These are phyloP conservation scores for Tipula helvola DNA, from an alignment of 2,888 invertebrate species.

Conservation along the genomic window DNA sequence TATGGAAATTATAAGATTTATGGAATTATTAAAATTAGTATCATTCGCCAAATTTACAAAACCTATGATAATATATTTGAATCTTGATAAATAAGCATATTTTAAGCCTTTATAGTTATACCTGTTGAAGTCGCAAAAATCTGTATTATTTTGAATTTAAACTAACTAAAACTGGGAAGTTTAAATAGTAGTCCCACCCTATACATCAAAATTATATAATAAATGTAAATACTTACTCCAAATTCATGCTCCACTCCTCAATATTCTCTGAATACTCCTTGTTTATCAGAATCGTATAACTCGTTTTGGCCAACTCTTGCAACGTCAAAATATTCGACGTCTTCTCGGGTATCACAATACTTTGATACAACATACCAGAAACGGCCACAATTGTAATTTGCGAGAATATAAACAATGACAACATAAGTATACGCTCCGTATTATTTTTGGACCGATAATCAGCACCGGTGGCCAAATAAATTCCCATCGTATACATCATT, in stretches of 20 bases:
- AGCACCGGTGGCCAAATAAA: not conserved
- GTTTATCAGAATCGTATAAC: not conserved
- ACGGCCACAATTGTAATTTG: not conserved
- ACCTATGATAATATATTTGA: too few relatives aligned
- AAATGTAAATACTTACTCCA: not conserved
- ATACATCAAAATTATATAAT: too few relatives aligned
- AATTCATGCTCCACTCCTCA: not conserved
- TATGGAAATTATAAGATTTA: too few relatives aligned
- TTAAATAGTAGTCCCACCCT: too few relatives aligned
- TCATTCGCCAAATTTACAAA: too few relatives aligned
- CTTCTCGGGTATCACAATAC: not conserved
- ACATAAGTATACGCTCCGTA: not conserved
- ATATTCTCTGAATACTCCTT: not conserved
- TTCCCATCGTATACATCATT: not conserved
- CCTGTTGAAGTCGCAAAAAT: too few relatives aligned
- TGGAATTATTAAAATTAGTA: too few relatives aligned
- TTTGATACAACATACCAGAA: not conserved
- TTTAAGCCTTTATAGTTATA: too few relatives aligned
- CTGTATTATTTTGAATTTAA: too few relatives aligned
- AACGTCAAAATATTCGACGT: not conserved
- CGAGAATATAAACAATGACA: not conserved
- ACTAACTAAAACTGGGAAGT: too few relatives aligned
- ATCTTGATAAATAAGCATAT: too few relatives aligned
- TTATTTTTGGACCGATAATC: not conserved
- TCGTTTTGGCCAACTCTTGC: not conserved